Percentiles rank a stretch among this genome's conserved stretches.
Evolutionary conservation across 2,113 vertebrate genomes (phyloP).

Genomic region (Oncorhynchus keta): DNA sequence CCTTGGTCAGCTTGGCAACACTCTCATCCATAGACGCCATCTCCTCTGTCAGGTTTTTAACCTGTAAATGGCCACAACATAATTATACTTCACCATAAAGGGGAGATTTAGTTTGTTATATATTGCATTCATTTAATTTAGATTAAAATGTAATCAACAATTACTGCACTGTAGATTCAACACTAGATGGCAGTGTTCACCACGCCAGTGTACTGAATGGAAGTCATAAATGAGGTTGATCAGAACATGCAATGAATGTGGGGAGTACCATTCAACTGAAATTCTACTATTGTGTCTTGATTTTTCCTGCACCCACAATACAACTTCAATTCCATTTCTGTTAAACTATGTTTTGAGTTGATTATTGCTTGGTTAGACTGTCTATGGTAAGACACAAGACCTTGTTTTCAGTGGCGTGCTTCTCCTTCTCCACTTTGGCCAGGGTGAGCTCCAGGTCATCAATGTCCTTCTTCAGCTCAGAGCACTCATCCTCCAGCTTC

Average conservation of each 20-base stretch:
- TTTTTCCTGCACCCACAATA: no score
- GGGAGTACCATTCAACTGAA: no score
- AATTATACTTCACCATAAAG: no score
- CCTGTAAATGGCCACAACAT: no score
- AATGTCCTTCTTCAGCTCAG: slow-evolving; percentile 2
- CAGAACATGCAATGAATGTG: background rate
- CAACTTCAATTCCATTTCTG: no score
- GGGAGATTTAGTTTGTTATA: background rate
- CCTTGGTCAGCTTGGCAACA: slow-evolving; percentile 60
- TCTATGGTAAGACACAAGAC: background rate
- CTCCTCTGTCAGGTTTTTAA: no score
- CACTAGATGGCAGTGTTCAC: no score
- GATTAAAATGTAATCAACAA: fast-evolving
- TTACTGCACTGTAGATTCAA: no score
- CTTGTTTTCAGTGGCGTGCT: slow-evolving; percentile 2
- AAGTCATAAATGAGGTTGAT: background rate
- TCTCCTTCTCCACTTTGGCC: slow-evolving; percentile 4
- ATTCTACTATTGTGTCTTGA: no score
- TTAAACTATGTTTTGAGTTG: no score
- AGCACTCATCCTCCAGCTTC: background rate
- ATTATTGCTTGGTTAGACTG: background rate
- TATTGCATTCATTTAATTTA: no score
- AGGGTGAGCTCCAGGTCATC: slow-evolving; percentile 2
- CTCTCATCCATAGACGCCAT: background rate
- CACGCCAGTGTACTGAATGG: no score